These are phyloP conservation scores for Brachionus calyciflorus DNA, from an alignment of 1,140 invertebrate genomes.

Conservation along the genomic window DNA sequence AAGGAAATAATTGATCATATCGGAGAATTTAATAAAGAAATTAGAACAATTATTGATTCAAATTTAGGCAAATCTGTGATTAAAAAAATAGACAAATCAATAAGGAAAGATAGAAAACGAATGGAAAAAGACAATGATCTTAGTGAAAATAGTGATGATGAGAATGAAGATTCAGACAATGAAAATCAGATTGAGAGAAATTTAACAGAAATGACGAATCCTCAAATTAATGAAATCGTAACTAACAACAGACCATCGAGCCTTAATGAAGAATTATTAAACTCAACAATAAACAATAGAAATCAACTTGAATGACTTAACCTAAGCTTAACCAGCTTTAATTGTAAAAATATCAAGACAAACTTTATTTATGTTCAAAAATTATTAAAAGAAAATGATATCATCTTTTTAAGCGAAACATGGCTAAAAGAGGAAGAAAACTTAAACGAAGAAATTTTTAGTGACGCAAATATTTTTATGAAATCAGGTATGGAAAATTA, in stretches of 20 bases:
- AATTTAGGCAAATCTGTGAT: neutral
- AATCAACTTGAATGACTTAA: neutral
- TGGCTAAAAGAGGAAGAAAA: neutral
- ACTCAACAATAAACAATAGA: neutral
- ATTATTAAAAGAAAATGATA: neutral
- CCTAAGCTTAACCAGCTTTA: neutral
- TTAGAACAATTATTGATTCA: neutral
- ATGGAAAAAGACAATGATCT: no score
- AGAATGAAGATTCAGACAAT: no score
- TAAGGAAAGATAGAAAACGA: neutral
- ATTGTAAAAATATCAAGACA: neutral
- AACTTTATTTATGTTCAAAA: neutral
- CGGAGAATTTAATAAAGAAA: neutral
- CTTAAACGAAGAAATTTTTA: neutral
- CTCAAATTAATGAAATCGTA: no score
- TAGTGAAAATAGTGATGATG: no score
- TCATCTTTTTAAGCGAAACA: slow-evolving; percentile 2
- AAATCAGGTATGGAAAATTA: neutral
- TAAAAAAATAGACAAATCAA: neutral
- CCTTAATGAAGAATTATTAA: neutral
- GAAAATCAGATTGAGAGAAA: no score
- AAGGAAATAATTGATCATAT: neutral
- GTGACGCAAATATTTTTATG: neutral
- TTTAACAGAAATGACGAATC: no score
- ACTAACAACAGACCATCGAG: no score